Base-by-base conservation (phyloP, 2,797 vertebrate genomes). In the Bovichtus variegatus region DNA sequence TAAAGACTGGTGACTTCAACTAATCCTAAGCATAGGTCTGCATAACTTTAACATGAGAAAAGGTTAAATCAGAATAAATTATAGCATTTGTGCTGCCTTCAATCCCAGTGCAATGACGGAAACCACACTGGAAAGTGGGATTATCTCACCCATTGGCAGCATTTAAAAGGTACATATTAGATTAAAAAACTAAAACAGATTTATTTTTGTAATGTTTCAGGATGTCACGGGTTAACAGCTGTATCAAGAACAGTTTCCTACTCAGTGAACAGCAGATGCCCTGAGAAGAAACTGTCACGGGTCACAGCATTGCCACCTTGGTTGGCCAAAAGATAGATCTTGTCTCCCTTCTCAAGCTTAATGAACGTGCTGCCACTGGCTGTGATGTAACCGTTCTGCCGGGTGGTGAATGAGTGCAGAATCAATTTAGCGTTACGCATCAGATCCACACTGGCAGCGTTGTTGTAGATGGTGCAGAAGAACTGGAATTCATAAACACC, bases 401-500 rank as follows among this genome's bases (percentile, higher is more conserved):
- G 1, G 27, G 85, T 92, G 63, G 85, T 91, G 81, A n/a, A 90
- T 3, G 93, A 90, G 58, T 92, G 89, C 50, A 90, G 10, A 57
- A 93, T 1, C 36, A 31, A 9, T 0, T 54, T 0, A 0, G 36
- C 40, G 0, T 93, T 93, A 1, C 1, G 82, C 43, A 82, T 2
- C 43, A 94, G 81, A 15, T 84, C 76, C 8, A 94, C 2, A 2
- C 4, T 75, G 25, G 70, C 87, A 0, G 18, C 2, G 0, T 13
- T 43, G 5, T 76, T 2, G 8, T 1, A 25, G 38, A 93, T 72
- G 1, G 47, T 41, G 27, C 83, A 78, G 51, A 87, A 59, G 77
- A 93, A 95, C 13, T 84, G 47, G 34, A 95, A 94, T 71, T 91
- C 84, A 31, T 95, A 94, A 3, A 93, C 80, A 0, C 94, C 94